A percentile compares a stretch with the other conserved stretches of the same genome.
These are phyloP conservation scores for Icerya purchasi DNA, from an alignment of 2,888 invertebrate genomes.

Conservation along the genomic window DNA sequence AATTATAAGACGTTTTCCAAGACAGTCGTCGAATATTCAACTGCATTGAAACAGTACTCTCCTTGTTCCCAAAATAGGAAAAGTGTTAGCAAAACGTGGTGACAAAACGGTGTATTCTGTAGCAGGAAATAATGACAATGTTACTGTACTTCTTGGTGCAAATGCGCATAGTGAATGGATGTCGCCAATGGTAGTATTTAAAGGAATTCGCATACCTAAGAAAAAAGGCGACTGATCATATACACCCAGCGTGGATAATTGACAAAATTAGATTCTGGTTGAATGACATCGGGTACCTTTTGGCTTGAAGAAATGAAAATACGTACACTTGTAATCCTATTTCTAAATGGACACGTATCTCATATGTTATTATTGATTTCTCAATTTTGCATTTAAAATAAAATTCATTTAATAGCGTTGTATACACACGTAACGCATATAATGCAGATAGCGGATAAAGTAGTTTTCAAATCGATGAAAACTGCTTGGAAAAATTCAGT, in stretches of 20 bases:
- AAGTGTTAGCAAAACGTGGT: neutral
- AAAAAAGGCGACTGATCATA: neutral
- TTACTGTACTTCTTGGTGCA: neutral
- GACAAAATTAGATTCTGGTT: neutral
- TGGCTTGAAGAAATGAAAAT: neutral
- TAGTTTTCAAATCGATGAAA: neutral
- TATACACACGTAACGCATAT: neutral
- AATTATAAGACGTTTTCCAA: too few species aligned
- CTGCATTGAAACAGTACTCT: neutral
- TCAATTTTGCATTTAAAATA: neutral
- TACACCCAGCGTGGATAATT: neutral
- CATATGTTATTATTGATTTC: too few species aligned
- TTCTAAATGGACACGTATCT: neutral
- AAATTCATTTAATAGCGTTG: neutral
- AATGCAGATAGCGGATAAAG: neutral
- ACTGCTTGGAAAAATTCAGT: neutral
- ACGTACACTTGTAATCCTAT: neutral
- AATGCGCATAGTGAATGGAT: neutral
- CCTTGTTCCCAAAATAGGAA: neutral
- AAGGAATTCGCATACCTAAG: too few species aligned
- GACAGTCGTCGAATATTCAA: neutral
- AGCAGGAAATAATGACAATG: too few species aligned
- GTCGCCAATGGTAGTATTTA: slow-evolving; percentile 1
- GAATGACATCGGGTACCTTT: neutral
- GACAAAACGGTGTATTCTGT: too few species aligned